phyloP scores from a whole-genome alignment of 2,113 vertebrate species.

The Nothoprocta perdicaria region DNA sequence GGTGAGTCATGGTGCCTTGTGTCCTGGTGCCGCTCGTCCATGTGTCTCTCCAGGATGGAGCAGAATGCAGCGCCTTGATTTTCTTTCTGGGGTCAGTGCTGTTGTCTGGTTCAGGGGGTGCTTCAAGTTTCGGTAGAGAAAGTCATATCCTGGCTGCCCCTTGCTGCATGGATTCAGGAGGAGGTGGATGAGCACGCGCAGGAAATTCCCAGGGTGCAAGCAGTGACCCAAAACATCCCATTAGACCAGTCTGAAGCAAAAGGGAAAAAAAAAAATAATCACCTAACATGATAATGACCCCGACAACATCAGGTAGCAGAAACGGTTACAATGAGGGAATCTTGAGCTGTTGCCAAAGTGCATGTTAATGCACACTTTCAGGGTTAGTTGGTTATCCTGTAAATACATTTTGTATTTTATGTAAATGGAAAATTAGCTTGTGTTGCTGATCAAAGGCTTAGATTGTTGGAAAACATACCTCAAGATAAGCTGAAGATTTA shows the following conservation, averaged over 20 bases:
- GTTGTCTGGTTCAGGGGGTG: neutral
- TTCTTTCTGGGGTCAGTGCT: too few species aligned
- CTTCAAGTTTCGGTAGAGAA: neutral
- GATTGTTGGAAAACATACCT: conserved; percentile 59
- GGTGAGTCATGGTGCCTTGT: neutral
- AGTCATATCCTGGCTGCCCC: neutral
- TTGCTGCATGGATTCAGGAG: neutral
- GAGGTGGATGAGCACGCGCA: neutral
- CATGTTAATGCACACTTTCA: conserved; percentile 25
- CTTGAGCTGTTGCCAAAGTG: conserved; percentile 46
- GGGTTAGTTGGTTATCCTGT: conserved; percentile 63
- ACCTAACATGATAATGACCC: conserved; percentile 4
- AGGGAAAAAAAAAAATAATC: conserved; percentile 25
- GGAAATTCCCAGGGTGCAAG: conserved; percentile 19
- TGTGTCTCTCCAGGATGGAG: too few species aligned
- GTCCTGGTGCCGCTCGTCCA: neutral
- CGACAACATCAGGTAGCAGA: conserved; percentile 1
- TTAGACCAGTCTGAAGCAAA: conserved; percentile 52
- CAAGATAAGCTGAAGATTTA: conserved; percentile 74
- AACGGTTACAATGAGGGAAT: conserved; percentile 2
- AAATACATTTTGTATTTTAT: conserved; percentile 65
- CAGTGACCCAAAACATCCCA: conserved; percentile 24
- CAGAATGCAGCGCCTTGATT: too few species aligned
- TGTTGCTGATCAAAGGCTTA: conserved; percentile 64
- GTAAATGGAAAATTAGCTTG: conserved; percentile 77